These are phyloP conservation scores for Osedax frankpressi DNA, from an alignment of 2,888 invertebrate genomes.

Conservation along the genomic window DNA sequence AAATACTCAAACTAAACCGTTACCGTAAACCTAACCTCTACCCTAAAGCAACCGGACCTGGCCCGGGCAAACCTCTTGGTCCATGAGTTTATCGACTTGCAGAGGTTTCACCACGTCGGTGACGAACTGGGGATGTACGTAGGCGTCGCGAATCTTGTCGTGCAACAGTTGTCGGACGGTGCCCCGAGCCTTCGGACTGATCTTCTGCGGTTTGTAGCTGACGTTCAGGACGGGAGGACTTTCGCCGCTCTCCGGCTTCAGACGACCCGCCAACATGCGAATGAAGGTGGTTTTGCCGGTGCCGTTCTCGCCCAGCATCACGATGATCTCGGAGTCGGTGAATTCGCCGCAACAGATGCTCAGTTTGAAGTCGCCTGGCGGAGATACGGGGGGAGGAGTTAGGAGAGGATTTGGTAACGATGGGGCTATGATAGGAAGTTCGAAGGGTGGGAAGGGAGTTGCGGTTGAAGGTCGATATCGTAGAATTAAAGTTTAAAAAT, in stretches of 20 bases:
- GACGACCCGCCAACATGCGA: constrained; percentile 87
- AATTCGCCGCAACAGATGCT: constrained; percentile 78
- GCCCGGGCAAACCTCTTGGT: constrained; percentile 65
- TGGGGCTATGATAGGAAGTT: too few species aligned
- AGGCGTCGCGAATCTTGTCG: constrained; percentile 92
- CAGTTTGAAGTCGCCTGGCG: constrained; percentile 55
- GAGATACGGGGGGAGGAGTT: too few species aligned
- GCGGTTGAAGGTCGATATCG: too few species aligned
- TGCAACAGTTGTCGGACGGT: constrained; percentile 80
- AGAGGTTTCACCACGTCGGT: constrained; percentile 97
- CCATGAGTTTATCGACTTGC: constrained; percentile 89
- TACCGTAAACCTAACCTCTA: too few species aligned
- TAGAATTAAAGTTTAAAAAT: too few species aligned
- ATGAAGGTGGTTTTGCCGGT: constrained; percentile 99
- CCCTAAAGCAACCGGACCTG: too few species aligned
- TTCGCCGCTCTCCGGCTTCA: constrained; percentile 72
- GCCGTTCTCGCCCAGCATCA: constrained; percentile 86
- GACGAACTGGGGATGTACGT: constrained; percentile 89
- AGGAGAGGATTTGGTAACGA: too few species aligned
- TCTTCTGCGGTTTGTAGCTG: constrained; percentile 99
- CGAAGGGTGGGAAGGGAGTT: too few species aligned
- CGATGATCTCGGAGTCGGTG: constrained; percentile 96
- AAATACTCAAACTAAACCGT: too few species aligned
- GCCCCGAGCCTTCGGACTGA: constrained; percentile 89
- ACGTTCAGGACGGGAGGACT: constrained; percentile 81